Conservation (phyloP, 2,888 invertebrate genomes). For the Limenitis camilla region DNA sequence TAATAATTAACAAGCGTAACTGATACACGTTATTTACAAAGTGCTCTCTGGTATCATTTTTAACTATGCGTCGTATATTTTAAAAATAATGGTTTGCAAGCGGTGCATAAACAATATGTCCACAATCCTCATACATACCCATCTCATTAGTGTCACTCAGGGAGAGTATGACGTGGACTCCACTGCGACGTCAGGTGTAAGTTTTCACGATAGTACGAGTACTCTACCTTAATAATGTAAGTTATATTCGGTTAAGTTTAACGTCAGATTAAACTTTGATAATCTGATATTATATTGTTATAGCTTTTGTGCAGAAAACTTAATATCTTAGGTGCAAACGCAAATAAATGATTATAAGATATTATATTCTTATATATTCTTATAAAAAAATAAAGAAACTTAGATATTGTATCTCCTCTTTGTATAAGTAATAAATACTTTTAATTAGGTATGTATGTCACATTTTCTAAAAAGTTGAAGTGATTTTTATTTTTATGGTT, state of each 20-base stretch:
- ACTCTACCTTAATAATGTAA: conserved; percentile 29
- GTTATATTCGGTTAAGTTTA: conserved; percentile 36
- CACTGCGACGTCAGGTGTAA: conserved; percentile 24
- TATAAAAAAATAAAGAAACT: too few species aligned
- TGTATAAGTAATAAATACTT: too few species aligned
- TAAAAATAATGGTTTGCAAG: conserved; percentile 32
- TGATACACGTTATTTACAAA: conserved; percentile 11
- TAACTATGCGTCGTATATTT: conserved; percentile 3
- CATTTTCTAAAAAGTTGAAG: too few species aligned
- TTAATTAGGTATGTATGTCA: too few species aligned
- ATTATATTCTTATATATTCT: too few species aligned
- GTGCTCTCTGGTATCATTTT: conserved; percentile 15
- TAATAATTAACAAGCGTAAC: conserved; percentile 6
- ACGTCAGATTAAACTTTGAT: conserved; percentile 20
- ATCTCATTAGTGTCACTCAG: conserved; percentile 43
- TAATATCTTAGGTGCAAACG: too few species aligned
- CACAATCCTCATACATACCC: conserved; percentile 41
- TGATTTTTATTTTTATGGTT: too few species aligned
- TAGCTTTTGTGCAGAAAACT: too few species aligned
- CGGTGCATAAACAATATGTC: conserved; percentile 48
- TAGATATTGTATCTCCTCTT: too few species aligned
- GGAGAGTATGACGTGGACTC: conserved; percentile 25
- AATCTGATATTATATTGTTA: neutral
- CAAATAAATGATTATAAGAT: too few species aligned
- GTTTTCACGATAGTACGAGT: conserved; percentile 23